Percentiles rank a stretch among this genome's conserved stretches.
Evolutionary conservation across 2,113 vertebrate genomes (phyloP).

Genomic region (human (Homo sapiens)): DNA sequence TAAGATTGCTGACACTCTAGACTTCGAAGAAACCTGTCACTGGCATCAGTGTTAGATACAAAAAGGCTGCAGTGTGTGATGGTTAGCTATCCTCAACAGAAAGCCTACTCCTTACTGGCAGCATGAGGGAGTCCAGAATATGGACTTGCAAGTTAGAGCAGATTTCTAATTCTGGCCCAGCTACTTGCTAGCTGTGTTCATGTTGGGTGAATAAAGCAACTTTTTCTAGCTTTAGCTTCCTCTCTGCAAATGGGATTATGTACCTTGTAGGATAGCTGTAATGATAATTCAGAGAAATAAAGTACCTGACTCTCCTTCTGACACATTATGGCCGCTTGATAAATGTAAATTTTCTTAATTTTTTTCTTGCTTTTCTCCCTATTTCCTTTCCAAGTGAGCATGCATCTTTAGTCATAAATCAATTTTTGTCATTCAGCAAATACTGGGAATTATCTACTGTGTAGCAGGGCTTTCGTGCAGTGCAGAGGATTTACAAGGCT

Average conservation of each 20-base stretch:
- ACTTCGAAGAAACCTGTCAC: neutral
- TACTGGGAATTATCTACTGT: neutral
- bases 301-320: neutral
- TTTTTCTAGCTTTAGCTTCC: neutral
- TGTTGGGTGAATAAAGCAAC: neutral
- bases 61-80: neutral
- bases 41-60: neutral
- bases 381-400: neutral
- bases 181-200: neutral
- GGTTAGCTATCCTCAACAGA: neutral
- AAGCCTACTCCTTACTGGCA: neutral
- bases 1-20: neutral
- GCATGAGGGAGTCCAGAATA: neutral
- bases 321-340: neutral
- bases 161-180: neutral
- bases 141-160: neutral
- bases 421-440: neutral
- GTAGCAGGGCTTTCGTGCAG: neutral
- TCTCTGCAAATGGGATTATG: neutral
- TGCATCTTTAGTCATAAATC: neutral
- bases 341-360: neutral
- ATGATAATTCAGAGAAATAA: neutral
- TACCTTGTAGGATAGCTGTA: neutral
- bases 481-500: neutral
- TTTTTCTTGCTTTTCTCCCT: neutral